A percentile compares a stretch with the other conserved stretches of the same genome.
phyloP scores from a whole-genome alignment of 2,113 vertebrate genomes.

The Ascaphus truei region DNA sequence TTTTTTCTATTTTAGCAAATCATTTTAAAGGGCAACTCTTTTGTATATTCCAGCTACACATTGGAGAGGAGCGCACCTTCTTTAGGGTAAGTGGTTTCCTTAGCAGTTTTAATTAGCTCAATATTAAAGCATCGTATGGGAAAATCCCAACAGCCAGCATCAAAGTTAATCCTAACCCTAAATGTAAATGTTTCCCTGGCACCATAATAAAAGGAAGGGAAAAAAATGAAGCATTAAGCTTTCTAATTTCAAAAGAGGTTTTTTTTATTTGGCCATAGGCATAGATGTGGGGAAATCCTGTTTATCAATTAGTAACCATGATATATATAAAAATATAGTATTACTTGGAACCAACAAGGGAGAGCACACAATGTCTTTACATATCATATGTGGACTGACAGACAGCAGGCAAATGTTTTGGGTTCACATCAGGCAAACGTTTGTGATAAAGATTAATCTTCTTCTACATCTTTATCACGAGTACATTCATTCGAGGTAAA shows the following conservation, averaged over 20 bases:
- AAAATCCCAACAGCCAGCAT: slow-evolving; percentile 34
- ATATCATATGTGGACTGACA: background rate
- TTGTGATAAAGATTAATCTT: too few species aligned
- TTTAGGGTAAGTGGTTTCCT: background rate
- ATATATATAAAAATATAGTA: background rate
- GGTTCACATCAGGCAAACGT: slow-evolving; percentile 20
- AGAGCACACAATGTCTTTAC: background rate
- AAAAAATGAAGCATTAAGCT: background rate
- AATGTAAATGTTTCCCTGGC: slow-evolving; percentile 21
- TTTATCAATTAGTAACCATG: slow-evolving; percentile 24
- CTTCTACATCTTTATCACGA: too few species aligned
- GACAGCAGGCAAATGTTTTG: background rate
- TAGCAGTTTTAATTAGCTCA: slow-evolving; percentile 23
- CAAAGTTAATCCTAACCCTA: slow-evolving; percentile 10
- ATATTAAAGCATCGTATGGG: slow-evolving; percentile 9
- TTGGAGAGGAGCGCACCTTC: background rate
- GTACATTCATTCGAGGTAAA: too few species aligned
- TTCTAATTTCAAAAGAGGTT: slow-evolving; percentile 18
- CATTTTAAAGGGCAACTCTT: background rate
- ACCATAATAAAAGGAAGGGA: slow-evolving; percentile 26
- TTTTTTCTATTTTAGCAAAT: background rate
- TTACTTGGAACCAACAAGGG: background rate
- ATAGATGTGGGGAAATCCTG: slow-evolving; percentile 29
- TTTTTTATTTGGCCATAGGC: slow-evolving; percentile 17
- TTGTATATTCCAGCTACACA: background rate